Evolutionary conservation across 2,113 vertebrate species (phyloP).

Genomic region (Pteropus alecto): DNA sequence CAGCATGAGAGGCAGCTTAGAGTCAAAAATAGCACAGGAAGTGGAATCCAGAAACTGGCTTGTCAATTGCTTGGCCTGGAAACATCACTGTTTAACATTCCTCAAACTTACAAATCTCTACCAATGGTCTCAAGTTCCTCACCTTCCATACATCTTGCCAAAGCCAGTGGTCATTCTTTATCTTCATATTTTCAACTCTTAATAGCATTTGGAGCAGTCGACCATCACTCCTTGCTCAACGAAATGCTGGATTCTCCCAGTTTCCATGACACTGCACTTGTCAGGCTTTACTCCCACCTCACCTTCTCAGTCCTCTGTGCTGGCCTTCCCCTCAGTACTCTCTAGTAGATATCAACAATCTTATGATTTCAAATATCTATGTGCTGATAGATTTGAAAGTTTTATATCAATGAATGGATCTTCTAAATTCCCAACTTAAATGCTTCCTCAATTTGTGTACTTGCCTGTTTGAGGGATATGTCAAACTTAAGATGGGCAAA

Average conservation of each 20-base stretch:
- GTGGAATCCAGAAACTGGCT: not conserved
- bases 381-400: not conserved
- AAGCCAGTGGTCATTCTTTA: not conserved
- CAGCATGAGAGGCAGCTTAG: not conserved
- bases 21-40: not conserved
- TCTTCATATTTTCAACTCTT: not conserved
- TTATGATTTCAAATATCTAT: not conserved
- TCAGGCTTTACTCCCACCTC: not conserved
- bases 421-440: not conserved
- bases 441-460: not conserved
- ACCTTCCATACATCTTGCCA: not conserved
- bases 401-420: not conserved
- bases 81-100: not conserved
- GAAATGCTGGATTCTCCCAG: not conserved
- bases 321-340: not conserved
- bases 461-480: not conserved
- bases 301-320: not conserved
- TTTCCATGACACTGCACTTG: not conserved
- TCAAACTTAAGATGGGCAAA: not conserved
- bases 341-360: not conserved
- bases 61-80: not conserved
- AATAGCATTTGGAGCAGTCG: not conserved
- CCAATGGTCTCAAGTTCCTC: not conserved
- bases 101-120: not conserved
- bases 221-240: not conserved